phyloP scores from a whole-genome alignment of 2,888 invertebrate genomes.

The Cinara cedri region DNA sequence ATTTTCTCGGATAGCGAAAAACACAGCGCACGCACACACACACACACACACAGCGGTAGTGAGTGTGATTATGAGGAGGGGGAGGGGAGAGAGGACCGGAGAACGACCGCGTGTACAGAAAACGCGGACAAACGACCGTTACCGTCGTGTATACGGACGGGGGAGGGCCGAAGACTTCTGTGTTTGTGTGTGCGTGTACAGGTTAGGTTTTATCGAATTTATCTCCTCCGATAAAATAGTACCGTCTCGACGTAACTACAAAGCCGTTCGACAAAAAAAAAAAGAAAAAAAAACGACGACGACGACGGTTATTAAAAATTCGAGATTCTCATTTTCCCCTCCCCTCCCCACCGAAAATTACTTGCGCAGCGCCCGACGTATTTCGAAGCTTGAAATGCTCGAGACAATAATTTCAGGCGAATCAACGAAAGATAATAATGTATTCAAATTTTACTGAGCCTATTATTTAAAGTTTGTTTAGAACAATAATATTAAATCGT shows the following conservation, averaged over 20 bases:
- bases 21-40: too few relatives aligned
- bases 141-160: neutral
- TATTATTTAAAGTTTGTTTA: too few relatives aligned
- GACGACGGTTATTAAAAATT: conserved; percentile 8
- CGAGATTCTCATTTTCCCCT: neutral
- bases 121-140: neutral
- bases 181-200: neutral
- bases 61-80: too few relatives aligned
- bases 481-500: too few relatives aligned
- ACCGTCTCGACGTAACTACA: neutral
- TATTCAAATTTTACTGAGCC: too few relatives aligned
- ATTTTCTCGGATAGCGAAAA: too few relatives aligned
- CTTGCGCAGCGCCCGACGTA: neutral
- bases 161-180: neutral
- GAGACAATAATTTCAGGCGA: neutral
- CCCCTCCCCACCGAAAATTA: neutral
- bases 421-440: too few relatives aligned
- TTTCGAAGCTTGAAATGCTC: neutral
- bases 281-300: neutral
- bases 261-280: neutral
- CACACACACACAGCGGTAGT: too few relatives aligned
- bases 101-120: neutral
- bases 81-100: neutral
- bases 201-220: neutral
- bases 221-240: conserved; percentile 10